Conservation (phyloP, 2,113 vertebrate species). For the Sceloporus undulatus region DNA sequence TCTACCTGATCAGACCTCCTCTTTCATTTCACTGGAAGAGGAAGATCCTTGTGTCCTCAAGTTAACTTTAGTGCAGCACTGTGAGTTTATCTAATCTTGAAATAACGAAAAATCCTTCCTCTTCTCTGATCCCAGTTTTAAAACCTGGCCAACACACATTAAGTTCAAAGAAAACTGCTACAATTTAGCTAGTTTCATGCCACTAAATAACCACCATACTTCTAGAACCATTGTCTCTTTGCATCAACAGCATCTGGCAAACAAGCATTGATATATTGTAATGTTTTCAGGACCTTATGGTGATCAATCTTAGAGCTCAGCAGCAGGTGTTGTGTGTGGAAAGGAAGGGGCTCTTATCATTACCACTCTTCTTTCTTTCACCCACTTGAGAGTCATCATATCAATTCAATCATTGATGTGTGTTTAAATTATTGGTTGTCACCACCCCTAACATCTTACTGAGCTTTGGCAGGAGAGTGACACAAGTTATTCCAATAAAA, state of each 20-base stretch:
- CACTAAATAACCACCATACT: constrained; percentile 70
- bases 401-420: not conserved
- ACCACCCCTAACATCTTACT: not conserved
- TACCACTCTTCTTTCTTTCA: constrained; percentile 51
- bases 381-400: constrained; percentile 21
- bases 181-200: constrained; percentile 73
- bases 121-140: not conserved
- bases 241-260: constrained; percentile 80
- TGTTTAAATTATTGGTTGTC: constrained; percentile 42
- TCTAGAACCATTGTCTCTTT: constrained; percentile 67
- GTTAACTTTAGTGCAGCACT: not conserved
- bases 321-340: constrained; percentile 64
- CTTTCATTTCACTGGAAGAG: too few species aligned
- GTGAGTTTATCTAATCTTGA: not conserved
- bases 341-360: constrained; percentile 56
- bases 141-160: not conserved
- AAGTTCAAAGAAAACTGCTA: constrained; percentile 23
- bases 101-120: not conserved
- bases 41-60: too few species aligned
- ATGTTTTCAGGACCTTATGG: constrained; percentile 78
- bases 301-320: constrained; percentile 77
- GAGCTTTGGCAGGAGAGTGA: not conserved
- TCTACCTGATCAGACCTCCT: not conserved
- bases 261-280: constrained; percentile 78
- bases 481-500: not conserved